phyloP scores from a whole-genome alignment of 2,113 vertebrate species.

The Pristiophorus japonicus region DNA sequence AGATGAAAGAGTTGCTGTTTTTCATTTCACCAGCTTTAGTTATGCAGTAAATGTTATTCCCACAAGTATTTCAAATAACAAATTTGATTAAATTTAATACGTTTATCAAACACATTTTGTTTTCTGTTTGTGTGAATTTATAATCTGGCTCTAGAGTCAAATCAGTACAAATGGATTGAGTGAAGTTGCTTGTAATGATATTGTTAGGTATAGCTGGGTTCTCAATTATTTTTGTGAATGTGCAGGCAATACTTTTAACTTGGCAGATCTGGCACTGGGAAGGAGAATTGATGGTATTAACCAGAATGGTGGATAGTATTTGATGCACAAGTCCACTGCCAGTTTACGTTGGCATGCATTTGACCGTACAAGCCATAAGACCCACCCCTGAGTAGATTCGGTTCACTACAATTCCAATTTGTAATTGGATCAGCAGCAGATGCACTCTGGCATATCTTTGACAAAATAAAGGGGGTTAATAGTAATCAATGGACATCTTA shows the following conservation, averaged over 20 bases:
- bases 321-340: not conserved
- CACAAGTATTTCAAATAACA: not conserved
- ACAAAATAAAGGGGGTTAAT: not conserved
- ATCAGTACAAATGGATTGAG: not conserved
- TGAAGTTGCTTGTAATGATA: not conserved
- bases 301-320: not conserved
- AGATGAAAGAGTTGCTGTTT: constrained; percentile 23
- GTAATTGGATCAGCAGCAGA: not conserved
- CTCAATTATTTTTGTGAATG: not conserved
- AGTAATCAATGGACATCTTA: not conserved
- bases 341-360: not conserved
- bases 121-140: not conserved
- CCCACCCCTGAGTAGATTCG: not conserved
- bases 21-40: not conserved
- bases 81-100: not conserved
- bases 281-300: not conserved
- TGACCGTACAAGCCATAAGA: not conserved
- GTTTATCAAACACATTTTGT: not conserved
- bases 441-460: not conserved
- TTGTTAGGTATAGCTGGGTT: not conserved
- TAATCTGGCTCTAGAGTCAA: not conserved
- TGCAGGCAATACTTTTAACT: not conserved
- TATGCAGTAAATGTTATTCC: not conserved
- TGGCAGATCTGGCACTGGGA: not conserved
- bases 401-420: not conserved